Evolutionary conservation across 2,888 invertebrate genomes (phyloP), one percentile per base, ranked within the genome.

Genomic region (Diploptera punctata): DNA sequence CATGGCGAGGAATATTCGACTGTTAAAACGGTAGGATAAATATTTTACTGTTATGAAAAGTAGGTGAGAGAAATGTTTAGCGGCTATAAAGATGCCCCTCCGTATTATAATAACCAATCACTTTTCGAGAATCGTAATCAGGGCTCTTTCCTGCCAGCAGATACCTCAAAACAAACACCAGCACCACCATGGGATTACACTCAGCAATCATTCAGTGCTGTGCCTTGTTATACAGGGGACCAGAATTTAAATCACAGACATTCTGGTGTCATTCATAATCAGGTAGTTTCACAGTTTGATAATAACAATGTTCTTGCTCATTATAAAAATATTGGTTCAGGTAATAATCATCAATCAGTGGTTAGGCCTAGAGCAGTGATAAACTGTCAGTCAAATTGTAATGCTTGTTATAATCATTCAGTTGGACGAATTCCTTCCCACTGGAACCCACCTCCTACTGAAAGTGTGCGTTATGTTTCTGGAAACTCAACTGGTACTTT

Each of bases 361-460:
- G 73, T 73, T 52, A 65, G 70, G 43, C 73, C 73, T 44, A 73
- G 69, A 24, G 73, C 73, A 16, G 60, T 73, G 19, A 70, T 73
- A n/a, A 73, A 73, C 21, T 73, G 73, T 29, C 73, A 73, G 16
- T 44, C 72, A 5, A 60, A 65, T 52, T 70, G 70, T 70, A 62
- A 70, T 52, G 62, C 70, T n/a, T 70, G 70, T 65, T 70, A 52
- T 18, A 70, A 38, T 24, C 70, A 70, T 65, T 70, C 70, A 44
- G 44, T 65, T 26, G 44, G 29, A 13, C 47, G 70, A 52, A 21
- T 70, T 70, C 33, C 70, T 33, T 60, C 60, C 7, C 24, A 43
- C 18, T 70, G 70, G 70, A 62, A 62, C 52, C 13, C 62, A 18
- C 21, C 70, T n/a, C 31, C 70, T 31, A 29, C 62, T 47, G 70